Conservation (phyloP, 2,113 vertebrate genomes). For the Sciurus niger region DNA sequence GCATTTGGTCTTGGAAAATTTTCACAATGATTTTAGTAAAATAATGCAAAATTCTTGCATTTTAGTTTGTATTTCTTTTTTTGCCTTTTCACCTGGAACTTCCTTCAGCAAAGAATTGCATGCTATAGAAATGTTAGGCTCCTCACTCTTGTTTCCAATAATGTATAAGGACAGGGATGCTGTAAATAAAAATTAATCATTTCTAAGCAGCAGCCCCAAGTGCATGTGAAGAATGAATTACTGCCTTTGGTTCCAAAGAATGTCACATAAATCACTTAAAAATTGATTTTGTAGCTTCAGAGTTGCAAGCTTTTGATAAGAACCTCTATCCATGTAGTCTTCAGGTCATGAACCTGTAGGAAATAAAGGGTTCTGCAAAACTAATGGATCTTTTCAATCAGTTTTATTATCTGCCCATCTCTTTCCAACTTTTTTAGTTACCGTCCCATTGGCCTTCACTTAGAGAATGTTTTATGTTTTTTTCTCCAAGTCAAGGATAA, state of each 20-base stretch:
- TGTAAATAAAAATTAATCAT: constrained; percentile 77
- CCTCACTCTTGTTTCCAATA: constrained; percentile 56
- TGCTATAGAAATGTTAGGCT: constrained; percentile 39
- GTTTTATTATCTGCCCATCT: constrained; percentile 16
- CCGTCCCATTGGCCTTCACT: constrained; percentile 42
- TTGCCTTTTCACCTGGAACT: neutral
- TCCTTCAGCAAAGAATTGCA: constrained; percentile 56
- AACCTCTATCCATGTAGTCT: constrained; percentile 53
- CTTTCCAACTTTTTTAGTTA: constrained; percentile 39
- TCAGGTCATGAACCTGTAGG: constrained; percentile 51
- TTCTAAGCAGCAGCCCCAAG: constrained; percentile 51
- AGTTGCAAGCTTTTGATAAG: constrained; percentile 64
- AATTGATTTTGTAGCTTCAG: constrained; percentile 68
- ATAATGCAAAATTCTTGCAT: neutral
- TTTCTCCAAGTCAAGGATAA: constrained; percentile 35
- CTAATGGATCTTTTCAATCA: constrained; percentile 29
- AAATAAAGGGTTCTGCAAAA: constrained; percentile 66
- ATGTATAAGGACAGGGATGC: neutral
- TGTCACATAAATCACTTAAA: constrained; percentile 75
- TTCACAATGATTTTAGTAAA: constrained; percentile 14
- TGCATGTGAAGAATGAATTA: constrained; percentile 58
- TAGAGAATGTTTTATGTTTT: neutral
- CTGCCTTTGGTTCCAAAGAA: constrained; percentile 26
- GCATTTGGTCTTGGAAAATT: neutral
- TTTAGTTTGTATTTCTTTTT: constrained; percentile 48